Conservation (phyloP, 2,797 vertebrate genomes). For the Peromyscus eremicus region DNA sequence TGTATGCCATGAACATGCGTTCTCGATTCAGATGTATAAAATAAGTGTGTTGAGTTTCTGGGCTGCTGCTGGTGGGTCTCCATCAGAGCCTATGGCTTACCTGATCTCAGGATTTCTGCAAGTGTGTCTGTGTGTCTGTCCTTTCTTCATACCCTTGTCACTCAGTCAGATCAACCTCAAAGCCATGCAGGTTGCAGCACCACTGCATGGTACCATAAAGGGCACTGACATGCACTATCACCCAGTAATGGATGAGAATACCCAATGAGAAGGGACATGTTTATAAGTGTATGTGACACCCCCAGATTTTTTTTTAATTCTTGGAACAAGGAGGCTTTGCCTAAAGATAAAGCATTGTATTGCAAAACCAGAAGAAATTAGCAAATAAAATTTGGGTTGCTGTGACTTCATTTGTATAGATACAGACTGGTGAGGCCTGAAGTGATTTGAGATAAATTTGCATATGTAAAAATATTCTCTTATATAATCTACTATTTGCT, state of each 20-base stretch:
- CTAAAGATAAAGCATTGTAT: not conserved
- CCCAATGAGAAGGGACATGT: not conserved
- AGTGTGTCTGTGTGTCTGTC: not conserved
- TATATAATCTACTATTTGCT: not conserved
- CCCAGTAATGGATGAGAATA: not conserved
- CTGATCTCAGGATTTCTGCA: not conserved
- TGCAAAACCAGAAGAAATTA: slow-evolving; percentile 14
- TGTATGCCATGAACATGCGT: not conserved
- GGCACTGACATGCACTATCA: not conserved
- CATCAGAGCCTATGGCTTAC: not conserved
- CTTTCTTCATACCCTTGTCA: not conserved
- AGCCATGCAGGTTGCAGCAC: not conserved
- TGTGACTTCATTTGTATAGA: slow-evolving; percentile 39
- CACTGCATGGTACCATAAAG: not conserved
- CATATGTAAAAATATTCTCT: slow-evolving; percentile 21
- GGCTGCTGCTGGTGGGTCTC: not conserved
- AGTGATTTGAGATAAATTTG: not conserved
- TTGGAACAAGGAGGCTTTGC: not conserved
- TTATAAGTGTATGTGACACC: not conserved
- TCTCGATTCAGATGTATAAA: not conserved
- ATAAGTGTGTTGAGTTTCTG: not conserved
- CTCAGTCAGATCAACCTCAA: not conserved
- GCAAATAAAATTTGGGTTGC: slow-evolving; percentile 6
- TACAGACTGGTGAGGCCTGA: not conserved
- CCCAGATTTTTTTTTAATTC: not conserved